Evolutionary conservation across 35 echinoderm and acorn worm genomes (phyloP).

Genomic region (Chiridota heheva): DNA sequence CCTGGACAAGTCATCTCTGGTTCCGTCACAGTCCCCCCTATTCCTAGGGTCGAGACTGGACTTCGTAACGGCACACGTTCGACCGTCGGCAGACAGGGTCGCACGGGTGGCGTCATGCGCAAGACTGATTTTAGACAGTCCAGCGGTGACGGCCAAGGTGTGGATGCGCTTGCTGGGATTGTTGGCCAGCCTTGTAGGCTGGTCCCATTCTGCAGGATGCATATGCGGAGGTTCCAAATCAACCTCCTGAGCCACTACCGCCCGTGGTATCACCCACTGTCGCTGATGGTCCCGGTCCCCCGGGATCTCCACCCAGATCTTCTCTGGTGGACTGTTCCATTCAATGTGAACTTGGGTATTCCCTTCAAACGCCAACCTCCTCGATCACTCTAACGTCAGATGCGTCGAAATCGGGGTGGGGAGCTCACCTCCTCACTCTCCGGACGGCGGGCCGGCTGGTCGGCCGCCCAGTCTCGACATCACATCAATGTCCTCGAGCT

Average conservation of each 20-base stretch:
- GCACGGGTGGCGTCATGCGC: too few species aligned
- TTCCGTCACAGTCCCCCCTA: neutral
- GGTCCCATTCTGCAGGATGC: neutral
- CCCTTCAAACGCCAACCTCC: neutral
- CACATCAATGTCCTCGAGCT: too few species aligned
- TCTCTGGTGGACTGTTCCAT: neutral
- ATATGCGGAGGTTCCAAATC: too few species aligned
- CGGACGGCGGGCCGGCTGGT: neutral
- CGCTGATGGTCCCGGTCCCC: neutral
- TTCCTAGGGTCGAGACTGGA: too few species aligned
- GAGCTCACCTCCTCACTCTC: neutral
- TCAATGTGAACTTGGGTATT: neutral
- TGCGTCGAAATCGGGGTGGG: neutral
- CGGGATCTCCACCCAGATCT: neutral
- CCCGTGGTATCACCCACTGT: neutral
- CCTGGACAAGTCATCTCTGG: neutral
- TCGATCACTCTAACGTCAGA: too few species aligned
- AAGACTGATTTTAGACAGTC: too few species aligned
- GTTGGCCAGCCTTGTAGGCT: neutral
- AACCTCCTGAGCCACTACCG: neutral
- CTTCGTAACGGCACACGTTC: too few species aligned
- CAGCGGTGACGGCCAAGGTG: too few species aligned
- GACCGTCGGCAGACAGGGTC: too few species aligned
- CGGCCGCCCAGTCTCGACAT: too few species aligned
- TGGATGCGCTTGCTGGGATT: too few species aligned